Base-by-base conservation (phyloP, 2,888 invertebrate species). In the Ormyrus thymus region DNA sequence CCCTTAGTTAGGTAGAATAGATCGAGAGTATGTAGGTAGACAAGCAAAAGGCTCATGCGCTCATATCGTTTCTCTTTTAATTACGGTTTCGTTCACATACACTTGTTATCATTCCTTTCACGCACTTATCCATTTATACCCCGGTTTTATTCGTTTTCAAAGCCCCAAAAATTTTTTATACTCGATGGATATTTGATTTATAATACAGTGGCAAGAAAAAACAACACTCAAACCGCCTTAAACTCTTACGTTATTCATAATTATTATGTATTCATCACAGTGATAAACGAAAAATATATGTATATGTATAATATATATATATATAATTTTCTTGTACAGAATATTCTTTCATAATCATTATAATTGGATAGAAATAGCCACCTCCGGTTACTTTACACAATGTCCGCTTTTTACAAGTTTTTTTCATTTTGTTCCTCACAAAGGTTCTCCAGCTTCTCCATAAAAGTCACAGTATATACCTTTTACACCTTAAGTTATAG, bases 221-320 rank as follows among this genome's bases (percentile, higher is more conserved):
- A 86, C 85, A 87, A 88, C 87, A 87, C 86, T 85, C 85, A 86
- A 87, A 86, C 83, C 84, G 84, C 85, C 86, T 88, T 87, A 87
- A 81, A 81, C 82, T 80, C 85, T 88, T 76, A 76, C 73, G 86
- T 85, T 87, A 86, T 86, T 86, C 85, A 85, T 87, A 85, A 85
- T 85, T 86, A 86, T 87, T 84, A 86, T 84, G 82, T 87, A 88
- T 87, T 88, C 87, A 88, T 88, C 88, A 88, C 87, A 87, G 87
- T 87, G 86, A 86, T 87, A 88, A 88, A 89, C 86, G 86, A 87
- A 88, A 86, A 87, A 86, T 85, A 86, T 86, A 86, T 86, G 82
- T 84, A 84, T 85, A 83, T 85, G 79, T 82, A 75, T 81, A 82
- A 84, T 81, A 77, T 84, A 77, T 83, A 84, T 85, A 82, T 85